Evolutionary conservation across 2,113 vertebrate species (phyloP).

Genomic region (Salvelinus namaycush): DNA sequence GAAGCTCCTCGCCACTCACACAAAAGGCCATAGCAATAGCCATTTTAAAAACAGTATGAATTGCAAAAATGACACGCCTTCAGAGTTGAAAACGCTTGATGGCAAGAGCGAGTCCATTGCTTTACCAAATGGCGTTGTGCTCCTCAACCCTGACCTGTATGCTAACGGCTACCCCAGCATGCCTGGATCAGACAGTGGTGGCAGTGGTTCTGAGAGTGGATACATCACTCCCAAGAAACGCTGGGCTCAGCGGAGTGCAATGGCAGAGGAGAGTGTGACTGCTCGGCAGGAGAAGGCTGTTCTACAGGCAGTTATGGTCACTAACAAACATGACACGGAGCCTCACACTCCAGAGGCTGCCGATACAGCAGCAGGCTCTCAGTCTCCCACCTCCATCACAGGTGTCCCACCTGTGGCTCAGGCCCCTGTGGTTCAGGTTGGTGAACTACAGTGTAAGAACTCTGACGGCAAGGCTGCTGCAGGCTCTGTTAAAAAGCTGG

Average conservation of each 20-base stretch:
- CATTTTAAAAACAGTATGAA: conserved; percentile 82
- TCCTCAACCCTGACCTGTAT: conserved; percentile 68
- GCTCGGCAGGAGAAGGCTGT: conserved; percentile 78
- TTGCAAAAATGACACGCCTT: conserved; percentile 81
- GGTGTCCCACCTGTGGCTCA: conserved; percentile 9
- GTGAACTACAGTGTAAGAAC: conserved; percentile 78
- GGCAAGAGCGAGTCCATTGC: conserved; percentile 72
- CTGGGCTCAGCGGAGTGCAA: conserved; percentile 81
- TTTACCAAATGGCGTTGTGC: conserved; percentile 81
- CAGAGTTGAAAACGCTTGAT: conserved; percentile 75
- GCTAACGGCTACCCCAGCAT: conserved; percentile 83
- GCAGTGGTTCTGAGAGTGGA: conserved; percentile 85
- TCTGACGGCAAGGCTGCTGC: conserved; percentile 77
- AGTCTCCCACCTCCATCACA: conserved; percentile 55
- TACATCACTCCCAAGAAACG: conserved; percentile 86
- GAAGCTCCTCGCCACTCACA: conserved; percentile 43
- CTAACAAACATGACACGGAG: conserved; percentile 77
- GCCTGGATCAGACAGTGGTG: conserved; percentile 79
- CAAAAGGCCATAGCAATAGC: conserved; percentile 80
- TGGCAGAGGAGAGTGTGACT: conserved; percentile 80
- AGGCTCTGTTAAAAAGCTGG: conserved; percentile 75
- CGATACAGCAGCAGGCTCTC: conserved; percentile 68
- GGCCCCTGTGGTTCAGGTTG: conserved; percentile 44
- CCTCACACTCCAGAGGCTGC: conserved; percentile 71
- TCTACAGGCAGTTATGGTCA: conserved; percentile 61